Conservation (phyloP, 2,888 invertebrate species). For the Euspilapteryx auroguttella region DNA sequence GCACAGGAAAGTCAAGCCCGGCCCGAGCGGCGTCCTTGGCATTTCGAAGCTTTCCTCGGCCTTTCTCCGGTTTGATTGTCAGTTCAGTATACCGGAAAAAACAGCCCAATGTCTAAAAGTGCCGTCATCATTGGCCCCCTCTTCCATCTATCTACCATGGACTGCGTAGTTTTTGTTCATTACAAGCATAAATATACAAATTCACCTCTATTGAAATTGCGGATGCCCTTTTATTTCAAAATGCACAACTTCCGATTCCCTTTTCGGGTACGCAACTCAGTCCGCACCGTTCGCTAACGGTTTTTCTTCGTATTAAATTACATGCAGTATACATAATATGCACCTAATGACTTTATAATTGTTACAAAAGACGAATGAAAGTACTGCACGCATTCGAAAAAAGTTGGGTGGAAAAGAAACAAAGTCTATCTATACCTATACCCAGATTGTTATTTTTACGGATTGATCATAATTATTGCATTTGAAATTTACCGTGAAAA, state of each 20-base stretch:
- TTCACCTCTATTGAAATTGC: conserved; percentile 16
- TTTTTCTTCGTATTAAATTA: conserved; percentile 19
- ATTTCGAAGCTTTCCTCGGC: conserved; percentile 16
- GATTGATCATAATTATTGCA: not conserved
- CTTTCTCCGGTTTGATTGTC: conserved; percentile 7
- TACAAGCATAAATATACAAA: not conserved
- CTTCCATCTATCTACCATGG: too few species aligned
- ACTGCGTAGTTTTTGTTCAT: too few species aligned
- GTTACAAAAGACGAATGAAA: too few species aligned
- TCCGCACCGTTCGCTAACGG: conserved; percentile 31
- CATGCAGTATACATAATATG: conserved; percentile 14
- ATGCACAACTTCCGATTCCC: conserved; percentile 32
- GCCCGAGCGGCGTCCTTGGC: conserved; percentile 25
- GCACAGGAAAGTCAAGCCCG: conserved; percentile 22
- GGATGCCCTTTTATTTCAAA: conserved; percentile 28
- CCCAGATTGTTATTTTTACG: not conserved
- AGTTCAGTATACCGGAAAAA: not conserved
- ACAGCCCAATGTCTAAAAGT: too few species aligned
- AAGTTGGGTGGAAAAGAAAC: not conserved
- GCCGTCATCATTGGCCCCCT: too few species aligned
- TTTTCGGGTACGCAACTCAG: conserved; percentile 31
- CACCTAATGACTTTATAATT: conserved; percentile 15
- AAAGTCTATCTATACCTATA: not conserved
- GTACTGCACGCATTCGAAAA: too few species aligned
- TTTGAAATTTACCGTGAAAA: too few species aligned